A percentile compares a stretch with the other conserved stretches of the same genome.
phyloP scores from a whole-genome alignment of 2,113 vertebrate genomes.

The Piaya cayana region DNA sequence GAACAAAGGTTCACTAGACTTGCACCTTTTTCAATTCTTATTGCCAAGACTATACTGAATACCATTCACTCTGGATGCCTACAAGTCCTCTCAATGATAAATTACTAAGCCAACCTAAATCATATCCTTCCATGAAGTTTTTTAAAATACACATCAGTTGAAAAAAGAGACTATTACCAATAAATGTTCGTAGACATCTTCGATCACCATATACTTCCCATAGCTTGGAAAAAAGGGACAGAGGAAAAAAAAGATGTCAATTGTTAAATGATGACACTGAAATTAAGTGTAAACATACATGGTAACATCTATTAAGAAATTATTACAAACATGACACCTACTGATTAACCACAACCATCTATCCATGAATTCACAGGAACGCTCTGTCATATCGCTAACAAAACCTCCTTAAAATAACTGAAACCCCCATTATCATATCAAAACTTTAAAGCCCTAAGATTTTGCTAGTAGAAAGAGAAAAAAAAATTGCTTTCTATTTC shows the following conservation, averaged over 20 bases:
- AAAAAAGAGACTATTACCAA: slow-evolving; percentile 82
- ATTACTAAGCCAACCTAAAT: not conserved
- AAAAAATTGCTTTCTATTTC: too few species aligned
- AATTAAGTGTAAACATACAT: not conserved
- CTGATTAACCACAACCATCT: not conserved
- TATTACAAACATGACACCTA: not conserved
- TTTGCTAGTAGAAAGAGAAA: not conserved
- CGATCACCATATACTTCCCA: slow-evolving; percentile 98
- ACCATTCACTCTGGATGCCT: not conserved
- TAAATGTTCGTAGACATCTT: slow-evolving; percentile 93
- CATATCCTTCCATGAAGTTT: not conserved
- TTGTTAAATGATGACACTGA: not conserved
- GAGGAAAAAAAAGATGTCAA: not conserved
- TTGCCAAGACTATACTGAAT: not conserved
- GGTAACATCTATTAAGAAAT: not conserved
- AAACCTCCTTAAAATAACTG: not conserved
- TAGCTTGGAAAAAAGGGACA: slow-evolving; percentile 70
- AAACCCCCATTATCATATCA: not conserved
- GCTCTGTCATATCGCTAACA: not conserved
- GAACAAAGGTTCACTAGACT: not conserved
- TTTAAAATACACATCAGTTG: not conserved
- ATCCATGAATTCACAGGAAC: not conserved
- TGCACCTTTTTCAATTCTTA: not conserved
- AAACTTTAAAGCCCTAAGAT: not conserved
- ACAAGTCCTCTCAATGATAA: not conserved